phyloP scores from a whole-genome alignment of 2,888 invertebrate genomes.

The Steinernema hermaphroditum region DNA sequence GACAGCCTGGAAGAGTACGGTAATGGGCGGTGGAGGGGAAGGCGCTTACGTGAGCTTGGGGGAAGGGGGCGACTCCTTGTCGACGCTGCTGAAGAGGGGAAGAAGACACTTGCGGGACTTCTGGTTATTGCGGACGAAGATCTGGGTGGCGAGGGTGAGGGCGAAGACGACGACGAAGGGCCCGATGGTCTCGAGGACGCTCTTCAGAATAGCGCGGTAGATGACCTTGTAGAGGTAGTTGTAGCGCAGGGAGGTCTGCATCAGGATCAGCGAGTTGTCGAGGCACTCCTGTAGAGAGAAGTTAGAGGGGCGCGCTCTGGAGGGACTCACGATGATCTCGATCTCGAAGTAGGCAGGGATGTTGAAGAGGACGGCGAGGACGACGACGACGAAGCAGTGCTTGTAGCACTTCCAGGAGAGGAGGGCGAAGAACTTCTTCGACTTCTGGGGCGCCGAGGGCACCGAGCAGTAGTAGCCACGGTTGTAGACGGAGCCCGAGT shows the following conservation, averaged over 20 bases:
- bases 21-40: neutral
- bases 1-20: neutral
- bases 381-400: constrained; percentile 1
- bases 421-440: constrained; percentile 15
- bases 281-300: constrained; percentile 18
- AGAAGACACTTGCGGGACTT: constrained; percentile 22
- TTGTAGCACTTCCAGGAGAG: constrained; percentile 25
- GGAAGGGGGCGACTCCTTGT: constrained; percentile 12
- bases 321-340: constrained; percentile 19
- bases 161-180: constrained; percentile 24
- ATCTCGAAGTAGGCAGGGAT: constrained; percentile 9
- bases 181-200: constrained; percentile 22
- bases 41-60: constrained; percentile 2
- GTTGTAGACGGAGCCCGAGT: constrained; percentile 11
- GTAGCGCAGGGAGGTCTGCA: constrained; percentile 25
- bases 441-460: constrained; percentile 1
- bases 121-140: constrained; percentile 23
- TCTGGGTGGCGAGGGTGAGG: constrained; percentile 20
- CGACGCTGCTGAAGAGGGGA: constrained; percentile 10
- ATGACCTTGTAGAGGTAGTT: constrained; percentile 24
- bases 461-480: constrained; percentile 12
- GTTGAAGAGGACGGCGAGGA: constrained; percentile 14
- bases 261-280: constrained; percentile 28
- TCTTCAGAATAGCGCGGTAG: constrained; percentile 19
- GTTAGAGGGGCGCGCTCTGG: too few species aligned